Evolutionary conservation across 2,113 vertebrate genomes (phyloP).

Genomic region (Craseonycteris thonglongyai): DNA sequence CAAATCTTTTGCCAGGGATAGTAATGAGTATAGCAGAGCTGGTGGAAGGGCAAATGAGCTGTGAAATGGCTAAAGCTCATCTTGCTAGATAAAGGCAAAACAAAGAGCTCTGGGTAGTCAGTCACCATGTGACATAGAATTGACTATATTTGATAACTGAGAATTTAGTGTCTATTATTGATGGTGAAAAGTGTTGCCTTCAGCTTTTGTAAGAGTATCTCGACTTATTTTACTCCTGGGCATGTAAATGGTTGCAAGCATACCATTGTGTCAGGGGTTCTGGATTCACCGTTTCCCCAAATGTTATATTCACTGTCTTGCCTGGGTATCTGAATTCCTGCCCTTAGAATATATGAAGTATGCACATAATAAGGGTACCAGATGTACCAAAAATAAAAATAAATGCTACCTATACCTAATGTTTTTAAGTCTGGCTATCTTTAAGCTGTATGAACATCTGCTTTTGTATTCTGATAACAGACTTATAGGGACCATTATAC

Average conservation of each 20-base stretch:
- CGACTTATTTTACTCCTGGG: not conserved
- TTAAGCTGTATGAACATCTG: not conserved
- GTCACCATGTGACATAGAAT: not conserved
- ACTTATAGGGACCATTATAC: not conserved
- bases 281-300: not conserved
- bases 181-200: not conserved
- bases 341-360: not conserved
- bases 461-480: not conserved
- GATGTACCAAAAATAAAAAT: not conserved
- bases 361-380: not conserved
- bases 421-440: not conserved
- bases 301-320: not conserved
- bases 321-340: not conserved
- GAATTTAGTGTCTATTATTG: not conserved
- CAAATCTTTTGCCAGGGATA: conserved; percentile 42
- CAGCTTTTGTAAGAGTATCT: not conserved
- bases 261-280: not conserved
- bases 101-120: not conserved
- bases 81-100: conserved; percentile 40
- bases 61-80: conserved; percentile 44
- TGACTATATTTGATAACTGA: not conserved
- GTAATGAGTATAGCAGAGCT: conserved; percentile 39
- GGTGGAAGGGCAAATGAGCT: conserved; percentile 30
- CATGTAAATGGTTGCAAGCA: not conserved
- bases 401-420: not conserved